A percentile compares a stretch with the other conserved stretches of the same genome.
Evolutionary conservation across 2,113 vertebrate genomes (phyloP).

Genomic region (Atlantisia rogersi): DNA sequence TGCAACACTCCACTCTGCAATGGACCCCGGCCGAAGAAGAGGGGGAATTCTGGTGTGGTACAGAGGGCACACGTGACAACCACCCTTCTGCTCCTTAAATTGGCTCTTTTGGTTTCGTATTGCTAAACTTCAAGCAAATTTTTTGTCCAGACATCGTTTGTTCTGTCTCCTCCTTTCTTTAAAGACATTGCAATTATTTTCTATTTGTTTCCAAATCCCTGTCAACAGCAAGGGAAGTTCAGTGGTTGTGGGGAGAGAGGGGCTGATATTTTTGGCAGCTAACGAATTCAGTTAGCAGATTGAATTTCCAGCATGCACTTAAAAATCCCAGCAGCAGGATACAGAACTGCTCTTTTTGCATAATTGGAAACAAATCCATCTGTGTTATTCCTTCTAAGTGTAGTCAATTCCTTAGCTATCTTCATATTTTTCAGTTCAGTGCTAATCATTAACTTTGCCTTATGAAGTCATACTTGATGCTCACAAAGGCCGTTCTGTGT

Average conservation of each 20-base stretch:
- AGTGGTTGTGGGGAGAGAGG: not conserved
- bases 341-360: not conserved
- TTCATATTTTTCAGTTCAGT: not conserved
- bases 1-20: slow-evolving; percentile 98
- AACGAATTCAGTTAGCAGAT: slow-evolving; percentile 46
- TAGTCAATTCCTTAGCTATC: not conserved
- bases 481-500: slow-evolving; percentile 62
- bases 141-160: not conserved
- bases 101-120: slow-evolving; percentile 47
- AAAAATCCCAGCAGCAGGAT: not conserved
- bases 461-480: slow-evolving; percentile 66
- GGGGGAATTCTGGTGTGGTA: slow-evolving; percentile 53
- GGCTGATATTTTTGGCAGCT: slow-evolving; percentile 34
- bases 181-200: slow-evolving; percentile 40
- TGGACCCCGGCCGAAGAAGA: slow-evolving; percentile 87
- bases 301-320: slow-evolving; percentile 53
- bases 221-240: slow-evolving; percentile 51
- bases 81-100: slow-evolving; percentile 49
- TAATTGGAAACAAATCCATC: slow-evolving; percentile 38
- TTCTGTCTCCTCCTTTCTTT: slow-evolving; percentile 15
- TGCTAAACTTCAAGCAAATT: slow-evolving; percentile 60
- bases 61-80: not conserved
- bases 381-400: not conserved
- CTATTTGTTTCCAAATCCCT: slow-evolving; percentile 53
- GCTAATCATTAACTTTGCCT: not conserved